Conservation (phyloP, 2,113 vertebrate genomes). For the Fulmarus glacialis region DNA sequence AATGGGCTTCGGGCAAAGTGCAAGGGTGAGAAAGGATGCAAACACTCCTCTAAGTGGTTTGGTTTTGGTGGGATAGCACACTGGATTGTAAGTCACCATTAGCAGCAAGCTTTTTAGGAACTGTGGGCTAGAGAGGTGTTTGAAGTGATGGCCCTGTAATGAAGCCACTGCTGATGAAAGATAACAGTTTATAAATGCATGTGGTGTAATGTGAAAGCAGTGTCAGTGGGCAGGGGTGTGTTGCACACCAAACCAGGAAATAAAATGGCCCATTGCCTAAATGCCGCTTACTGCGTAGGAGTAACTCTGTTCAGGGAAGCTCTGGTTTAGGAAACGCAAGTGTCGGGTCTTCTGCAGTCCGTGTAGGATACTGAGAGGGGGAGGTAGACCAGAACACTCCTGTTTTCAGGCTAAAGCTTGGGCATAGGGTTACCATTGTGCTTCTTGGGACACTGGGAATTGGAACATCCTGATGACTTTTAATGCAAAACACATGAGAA, state of each 20-base stretch:
- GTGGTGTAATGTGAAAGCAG: background rate
- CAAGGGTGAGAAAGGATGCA: background rate
- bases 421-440: background rate
- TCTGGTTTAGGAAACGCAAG: background rate
- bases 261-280: too few relatives aligned
- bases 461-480: background rate
- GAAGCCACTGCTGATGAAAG: background rate
- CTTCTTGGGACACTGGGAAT: background rate
- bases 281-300: background rate
- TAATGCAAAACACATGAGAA: background rate
- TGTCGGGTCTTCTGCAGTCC: accelerated
- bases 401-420: background rate
- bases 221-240: background rate
- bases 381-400: background rate
- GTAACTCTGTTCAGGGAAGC: background rate
- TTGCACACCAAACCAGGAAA: background rate
- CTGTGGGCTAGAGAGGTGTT: background rate
- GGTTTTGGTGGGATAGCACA: background rate
- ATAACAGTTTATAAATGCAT: background rate
- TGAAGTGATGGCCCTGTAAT: background rate
- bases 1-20: background rate
- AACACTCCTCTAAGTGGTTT: background rate
- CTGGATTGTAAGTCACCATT: background rate
- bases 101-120: background rate
- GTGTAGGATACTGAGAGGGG: accelerated